These are phyloP conservation scores for Semicossyphus pulcher DNA, from an alignment of 2,113 vertebrate genomes.

Conservation along the genomic window DNA sequence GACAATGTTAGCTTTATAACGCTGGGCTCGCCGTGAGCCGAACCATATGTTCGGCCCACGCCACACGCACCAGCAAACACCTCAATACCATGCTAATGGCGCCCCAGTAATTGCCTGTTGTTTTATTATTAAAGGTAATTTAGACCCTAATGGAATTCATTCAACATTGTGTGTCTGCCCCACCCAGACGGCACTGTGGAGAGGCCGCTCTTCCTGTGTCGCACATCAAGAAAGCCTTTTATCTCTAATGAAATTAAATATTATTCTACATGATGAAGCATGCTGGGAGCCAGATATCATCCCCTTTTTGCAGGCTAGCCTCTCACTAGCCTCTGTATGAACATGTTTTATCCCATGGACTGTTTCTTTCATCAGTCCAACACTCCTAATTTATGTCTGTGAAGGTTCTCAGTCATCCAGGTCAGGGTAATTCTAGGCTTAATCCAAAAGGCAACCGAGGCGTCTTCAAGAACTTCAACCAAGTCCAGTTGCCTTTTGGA, in stretches of 20 bases:
- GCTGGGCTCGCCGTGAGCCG: slow-evolving; percentile 81
- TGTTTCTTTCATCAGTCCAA: background rate
- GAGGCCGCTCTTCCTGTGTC: slow-evolving; percentile 30
- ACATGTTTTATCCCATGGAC: slow-evolving; percentile 6
- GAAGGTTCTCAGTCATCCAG: too few species aligned
- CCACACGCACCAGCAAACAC: slow-evolving; percentile 80
- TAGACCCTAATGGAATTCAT: slow-evolving; percentile 83
- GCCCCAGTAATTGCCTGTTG: slow-evolving; percentile 83
- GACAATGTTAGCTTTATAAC: slow-evolving; percentile 85
- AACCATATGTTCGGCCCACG: slow-evolving; percentile 82
- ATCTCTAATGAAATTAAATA: slow-evolving; percentile 49
- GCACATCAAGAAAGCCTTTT: slow-evolving; percentile 44
- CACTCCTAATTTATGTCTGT: too few species aligned
- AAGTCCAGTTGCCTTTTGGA: too few species aligned
- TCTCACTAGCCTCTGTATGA: slow-evolving; percentile 12
- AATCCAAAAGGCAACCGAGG: too few species aligned
- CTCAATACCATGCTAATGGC: slow-evolving; percentile 77
- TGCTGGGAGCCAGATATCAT: slow-evolving; percentile 3
- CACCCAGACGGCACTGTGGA: slow-evolving; percentile 51
- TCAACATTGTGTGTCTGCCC: slow-evolving; percentile 73
- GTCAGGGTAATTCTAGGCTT: too few species aligned
- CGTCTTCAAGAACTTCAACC: too few species aligned
- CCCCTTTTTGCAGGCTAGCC: slow-evolving; percentile 16
- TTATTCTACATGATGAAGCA: slow-evolving; percentile 52
- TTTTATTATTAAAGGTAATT: slow-evolving; percentile 87